Percentiles rank a stretch among this genome's conserved stretches.
Conservation (phyloP, 2,888 invertebrate genomes). For the Dexiosoma caninum region DNA sequence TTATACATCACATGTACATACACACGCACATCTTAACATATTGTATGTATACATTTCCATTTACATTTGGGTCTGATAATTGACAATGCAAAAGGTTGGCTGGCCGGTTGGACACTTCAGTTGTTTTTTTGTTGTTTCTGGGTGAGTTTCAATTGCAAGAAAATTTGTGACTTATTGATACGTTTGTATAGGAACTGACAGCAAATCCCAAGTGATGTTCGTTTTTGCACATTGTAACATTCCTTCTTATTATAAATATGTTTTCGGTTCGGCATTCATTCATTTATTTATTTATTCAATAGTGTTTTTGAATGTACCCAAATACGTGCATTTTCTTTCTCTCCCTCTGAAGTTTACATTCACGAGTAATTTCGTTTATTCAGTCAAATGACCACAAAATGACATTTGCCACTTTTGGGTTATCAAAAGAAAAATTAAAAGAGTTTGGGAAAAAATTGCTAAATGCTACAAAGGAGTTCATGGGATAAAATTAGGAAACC, state of each 20-base stretch:
- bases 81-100: constrained; percentile 1
- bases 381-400: constrained; percentile 76
- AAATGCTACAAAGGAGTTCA: not conserved
- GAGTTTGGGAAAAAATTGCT: not conserved
- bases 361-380: constrained; percentile 74
- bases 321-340: constrained; percentile 27
- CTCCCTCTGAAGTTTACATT: constrained; percentile 66
- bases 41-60: constrained; percentile 27
- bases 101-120: not conserved
- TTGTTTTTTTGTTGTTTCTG: not conserved
- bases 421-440: constrained; percentile 20
- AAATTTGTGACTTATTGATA: constrained; percentile 67
- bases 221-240: constrained; percentile 32
- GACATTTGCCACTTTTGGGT: constrained; percentile 71
- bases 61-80: constrained; percentile 41
- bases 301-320: not conserved
- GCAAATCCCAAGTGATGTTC: constrained; percentile 70
- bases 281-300: constrained; percentile 49
- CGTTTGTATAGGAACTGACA: constrained; percentile 68
- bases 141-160: constrained; percentile 40
- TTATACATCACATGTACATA: not conserved
- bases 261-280: constrained; percentile 35
- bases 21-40: constrained; percentile 64
- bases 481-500: constrained; percentile 18
- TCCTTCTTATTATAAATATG: not conserved